These are phyloP conservation scores for Melinaea menophilus DNA, from an alignment of 2,888 invertebrate species.

Conservation along the genomic window DNA sequence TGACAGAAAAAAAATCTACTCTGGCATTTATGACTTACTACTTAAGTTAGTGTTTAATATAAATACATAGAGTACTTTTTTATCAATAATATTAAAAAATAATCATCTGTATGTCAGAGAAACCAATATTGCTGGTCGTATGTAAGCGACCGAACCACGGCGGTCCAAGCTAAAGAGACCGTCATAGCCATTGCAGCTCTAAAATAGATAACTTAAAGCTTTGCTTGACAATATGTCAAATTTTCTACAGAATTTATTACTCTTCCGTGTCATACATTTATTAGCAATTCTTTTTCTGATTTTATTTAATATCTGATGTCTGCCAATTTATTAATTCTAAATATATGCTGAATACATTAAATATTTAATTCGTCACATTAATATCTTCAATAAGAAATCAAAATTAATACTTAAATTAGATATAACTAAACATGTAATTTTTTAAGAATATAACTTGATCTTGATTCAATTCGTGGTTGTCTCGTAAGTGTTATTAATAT, in stretches of 20 bases:
- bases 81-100: constrained; percentile 12
- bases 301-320: constrained; percentile 4
- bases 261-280: not conserved
- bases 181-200: constrained; percentile 36
- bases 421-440: not conserved
- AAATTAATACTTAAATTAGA: not conserved
- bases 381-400: too few species aligned
- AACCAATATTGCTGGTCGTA: constrained; percentile 46
- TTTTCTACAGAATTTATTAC: not conserved
- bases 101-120: constrained; percentile 37
- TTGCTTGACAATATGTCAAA: constrained; percentile 41
- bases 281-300: constrained; percentile 6
- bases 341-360: too few species aligned
- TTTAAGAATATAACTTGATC: too few species aligned
- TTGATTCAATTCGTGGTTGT: too few species aligned
- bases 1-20: too few species aligned
- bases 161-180: constrained; percentile 34
- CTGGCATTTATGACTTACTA: too few species aligned
- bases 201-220: constrained; percentile 41
- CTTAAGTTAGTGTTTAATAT: too few species aligned
- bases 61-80: not conserved
- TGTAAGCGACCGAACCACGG: constrained; percentile 36
- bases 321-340: constrained; percentile 8
- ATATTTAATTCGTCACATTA: too few species aligned
- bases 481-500: too few species aligned